phyloP scores from a whole-genome alignment of 2,113 vertebrate species.

The Bolborhynchus lineola region DNA sequence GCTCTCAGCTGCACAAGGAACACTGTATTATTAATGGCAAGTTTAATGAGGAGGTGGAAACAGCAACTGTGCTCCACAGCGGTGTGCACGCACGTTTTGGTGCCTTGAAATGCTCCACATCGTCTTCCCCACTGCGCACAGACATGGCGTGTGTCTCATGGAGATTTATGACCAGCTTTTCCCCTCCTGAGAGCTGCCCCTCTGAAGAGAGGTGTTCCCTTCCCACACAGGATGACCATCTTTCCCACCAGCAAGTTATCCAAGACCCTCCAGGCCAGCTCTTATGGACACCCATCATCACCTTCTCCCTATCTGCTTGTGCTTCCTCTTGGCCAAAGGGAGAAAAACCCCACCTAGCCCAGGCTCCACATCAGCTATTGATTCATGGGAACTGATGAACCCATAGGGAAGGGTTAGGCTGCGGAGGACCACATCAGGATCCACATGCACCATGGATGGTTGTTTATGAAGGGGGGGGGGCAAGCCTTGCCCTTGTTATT shows the following conservation, averaged over 20 bases:
- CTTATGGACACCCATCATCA: background rate
- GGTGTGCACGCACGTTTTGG: rapidly evolving
- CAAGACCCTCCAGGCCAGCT: background rate
- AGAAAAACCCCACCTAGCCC: background rate
- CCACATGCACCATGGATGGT: rapidly evolving
- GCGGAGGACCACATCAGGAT: background rate
- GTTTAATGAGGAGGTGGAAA: background rate
- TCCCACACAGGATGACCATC: background rate
- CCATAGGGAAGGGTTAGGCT: background rate
- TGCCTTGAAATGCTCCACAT: background rate
- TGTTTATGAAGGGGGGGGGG: background rate
- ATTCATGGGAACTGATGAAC: background rate
- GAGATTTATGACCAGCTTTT: background rate
- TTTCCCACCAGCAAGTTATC: background rate
- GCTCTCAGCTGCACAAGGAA: background rate
- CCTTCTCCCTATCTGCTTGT: background rate
- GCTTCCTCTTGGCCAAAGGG: background rate
- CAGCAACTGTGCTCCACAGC: background rate
- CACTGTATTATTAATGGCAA: background rate
- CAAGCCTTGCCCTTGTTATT: background rate
- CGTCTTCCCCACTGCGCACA: rapidly evolving
- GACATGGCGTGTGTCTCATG: rapidly evolving
- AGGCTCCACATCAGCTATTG: background rate
- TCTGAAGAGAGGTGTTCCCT: background rate
- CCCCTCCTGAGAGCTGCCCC: background rate